Evolutionary conservation across 2,888 invertebrate species (phyloP).

Genomic region (Diarsia brunnea): DNA sequence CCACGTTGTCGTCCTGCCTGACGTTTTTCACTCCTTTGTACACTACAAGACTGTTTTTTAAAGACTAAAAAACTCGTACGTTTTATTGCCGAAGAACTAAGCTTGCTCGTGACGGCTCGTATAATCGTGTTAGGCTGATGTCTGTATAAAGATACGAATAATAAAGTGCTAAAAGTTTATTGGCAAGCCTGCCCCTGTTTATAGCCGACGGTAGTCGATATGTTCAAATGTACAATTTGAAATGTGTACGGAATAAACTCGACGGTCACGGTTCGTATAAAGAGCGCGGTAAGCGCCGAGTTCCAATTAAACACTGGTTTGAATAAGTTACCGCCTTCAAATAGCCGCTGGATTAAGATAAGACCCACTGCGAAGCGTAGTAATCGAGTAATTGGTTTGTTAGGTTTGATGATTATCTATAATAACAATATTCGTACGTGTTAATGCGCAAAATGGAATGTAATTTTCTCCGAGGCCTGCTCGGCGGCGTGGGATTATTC

Average conservation of each 20-base stretch:
- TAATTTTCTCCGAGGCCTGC: slow-evolving; percentile 54
- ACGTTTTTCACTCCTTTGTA: slow-evolving; percentile 49
- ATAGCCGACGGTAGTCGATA: slow-evolving; percentile 46
- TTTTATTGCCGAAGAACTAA: slow-evolving; percentile 26
- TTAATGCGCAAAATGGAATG: slow-evolving; percentile 62
- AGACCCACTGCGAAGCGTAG: slow-evolving; percentile 60
- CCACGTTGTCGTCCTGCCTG: slow-evolving; percentile 44
- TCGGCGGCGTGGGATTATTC: slow-evolving; percentile 55
- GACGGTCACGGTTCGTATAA: slow-evolving; percentile 51
- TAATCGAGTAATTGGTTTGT: slow-evolving; percentile 64
- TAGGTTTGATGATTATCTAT: slow-evolving; percentile 59
- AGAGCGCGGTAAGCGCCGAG: slow-evolving; percentile 39
- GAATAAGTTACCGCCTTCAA: slow-evolving; percentile 56
- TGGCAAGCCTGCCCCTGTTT: slow-evolving; percentile 28
- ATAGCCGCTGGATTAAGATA: slow-evolving; percentile 64
- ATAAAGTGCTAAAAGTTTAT: slow-evolving; percentile 51
- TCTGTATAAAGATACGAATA: slow-evolving; percentile 16
- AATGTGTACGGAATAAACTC: slow-evolving; percentile 53
- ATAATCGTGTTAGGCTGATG: slow-evolving; percentile 6
- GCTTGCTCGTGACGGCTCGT: slow-evolving; percentile 15
- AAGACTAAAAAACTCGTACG: slow-evolving; percentile 6
- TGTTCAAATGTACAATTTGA: slow-evolving; percentile 38
- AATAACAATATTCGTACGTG: slow-evolving; percentile 64
- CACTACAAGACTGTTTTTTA: slow-evolving; percentile 22
- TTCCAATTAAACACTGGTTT: slow-evolving; percentile 62